Evolutionary conservation across 2,113 vertebrate genomes (phyloP).

Genomic region (Mormoops blainvillei): DNA sequence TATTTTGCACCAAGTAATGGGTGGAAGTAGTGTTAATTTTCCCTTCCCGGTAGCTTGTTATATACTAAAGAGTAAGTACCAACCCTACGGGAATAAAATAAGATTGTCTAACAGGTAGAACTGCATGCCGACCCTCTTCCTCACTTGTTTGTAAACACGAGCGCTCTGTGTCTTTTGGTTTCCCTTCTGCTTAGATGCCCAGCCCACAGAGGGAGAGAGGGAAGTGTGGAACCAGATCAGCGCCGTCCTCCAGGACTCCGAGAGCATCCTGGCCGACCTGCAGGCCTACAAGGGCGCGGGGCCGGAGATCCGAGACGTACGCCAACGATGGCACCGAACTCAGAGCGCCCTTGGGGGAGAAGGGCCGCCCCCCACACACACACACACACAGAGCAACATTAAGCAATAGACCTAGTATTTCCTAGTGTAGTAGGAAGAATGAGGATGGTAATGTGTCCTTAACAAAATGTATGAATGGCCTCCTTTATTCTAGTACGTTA

Average conservation of each 20-base stretch:
- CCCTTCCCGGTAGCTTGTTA: neutral
- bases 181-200: slow-evolving; percentile 87
- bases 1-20: neutral
- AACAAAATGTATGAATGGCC: neutral
- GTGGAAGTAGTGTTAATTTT: neutral
- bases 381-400: neutral
- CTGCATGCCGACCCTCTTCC: neutral
- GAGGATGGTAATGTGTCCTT: neutral
- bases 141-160: slow-evolving; percentile 5
- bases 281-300: slow-evolving; percentile 98
- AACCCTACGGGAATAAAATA: neutral
- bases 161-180: slow-evolving; percentile 44
- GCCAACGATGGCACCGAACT: slow-evolving; percentile 57
- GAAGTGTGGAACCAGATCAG: slow-evolving; percentile 98
- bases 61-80: neutral
- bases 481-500: neutral
- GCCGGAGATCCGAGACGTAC: slow-evolving; percentile 97
- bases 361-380: neutral
- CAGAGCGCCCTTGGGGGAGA: neutral
- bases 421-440: neutral
- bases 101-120: neutral
- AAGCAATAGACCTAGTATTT: neutral
- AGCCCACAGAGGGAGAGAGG: slow-evolving; percentile 94
- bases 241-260: slow-evolving; percentile 94
- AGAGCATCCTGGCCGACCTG: slow-evolving; percentile 93